Base-by-base conservation (phyloP, 2,113 vertebrate species). In the Pipra filicauda region DNA sequence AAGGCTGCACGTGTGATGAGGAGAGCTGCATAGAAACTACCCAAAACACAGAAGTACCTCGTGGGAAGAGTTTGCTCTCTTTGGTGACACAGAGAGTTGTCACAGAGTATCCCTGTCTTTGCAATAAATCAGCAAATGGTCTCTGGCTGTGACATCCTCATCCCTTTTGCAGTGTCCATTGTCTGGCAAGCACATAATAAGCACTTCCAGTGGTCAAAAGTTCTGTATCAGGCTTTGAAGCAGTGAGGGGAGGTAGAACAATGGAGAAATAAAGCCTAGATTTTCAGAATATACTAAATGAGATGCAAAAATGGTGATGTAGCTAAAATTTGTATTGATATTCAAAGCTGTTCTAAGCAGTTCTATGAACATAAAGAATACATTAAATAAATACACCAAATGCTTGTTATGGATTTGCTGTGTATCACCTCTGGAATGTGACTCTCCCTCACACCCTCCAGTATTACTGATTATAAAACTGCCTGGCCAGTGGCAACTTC, bases 281-380 rank as follows among this genome's bases (percentile, higher is more conserved):
- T 81, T 91, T 94, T 81, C 61, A 81, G 2, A 85, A 73, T 6
- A 18, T 65, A 23, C 44, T 69, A 91, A 90, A 85, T 88, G 74
- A 83, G 58, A 82, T 70, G 74, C 41, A 44, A 75, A 88, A 90
- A 94, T 44, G 67, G 85, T 83, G 78, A 90, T 88, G 78, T 79
- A 66, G 82, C 62, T 93, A 85, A 88, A 93, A 85, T 80, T 41
- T n/a, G 41, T 76, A 65, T 54, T 93, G 78, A 58, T 84, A 94
- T 85, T 91, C 74, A 88, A 52, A 93, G 75, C 78, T 96, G 54
- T 58, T 95, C 74, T 48, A 83, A 94, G 74, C 88, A 79, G 54
- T 85, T 94, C 78, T 79, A 73, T 79, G 85, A 92, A 88, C n/a
- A 83, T 90, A 31, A 95, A 94, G 94, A 76, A 49, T 81, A 67